Percentiles rank a stretch among this genome's conserved stretches.
Conservation (phyloP, 2,113 vertebrate species). For the Pseudolaguvia tuberculata region DNA sequence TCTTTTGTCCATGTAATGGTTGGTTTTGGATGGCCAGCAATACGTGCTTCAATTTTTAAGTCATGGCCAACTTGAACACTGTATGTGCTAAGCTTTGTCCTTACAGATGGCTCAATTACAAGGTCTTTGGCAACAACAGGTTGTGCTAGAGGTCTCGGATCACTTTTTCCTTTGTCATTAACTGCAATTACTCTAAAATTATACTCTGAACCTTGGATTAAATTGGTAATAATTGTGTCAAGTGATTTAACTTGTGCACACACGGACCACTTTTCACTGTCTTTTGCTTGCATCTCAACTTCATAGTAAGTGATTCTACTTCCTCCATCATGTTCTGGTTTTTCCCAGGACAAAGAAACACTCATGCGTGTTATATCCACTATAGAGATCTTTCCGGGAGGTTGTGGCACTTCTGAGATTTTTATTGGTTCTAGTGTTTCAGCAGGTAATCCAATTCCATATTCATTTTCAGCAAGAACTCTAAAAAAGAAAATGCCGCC, state of each 20-base stretch:
- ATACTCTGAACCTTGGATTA: constrained; percentile 89
- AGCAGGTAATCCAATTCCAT: constrained; percentile 86
- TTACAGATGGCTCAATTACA: constrained; percentile 86
- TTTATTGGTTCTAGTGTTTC: constrained; percentile 86
- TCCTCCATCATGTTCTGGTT: constrained; percentile 91
- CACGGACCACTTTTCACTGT: constrained; percentile 86
- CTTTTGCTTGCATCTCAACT: constrained; percentile 90
- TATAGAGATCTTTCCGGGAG: constrained; percentile 91
- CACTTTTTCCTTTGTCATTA: constrained; percentile 95
- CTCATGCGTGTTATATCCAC: constrained; percentile 87
- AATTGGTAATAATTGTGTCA: constrained; percentile 82
- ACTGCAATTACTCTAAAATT: constrained; percentile 91
- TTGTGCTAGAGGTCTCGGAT: constrained; percentile 83
- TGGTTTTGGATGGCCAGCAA: constrained; percentile 91
- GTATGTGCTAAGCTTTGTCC: constrained; percentile 80
- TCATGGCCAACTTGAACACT: constrained; percentile 90
- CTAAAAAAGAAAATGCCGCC: constrained; percentile 91
- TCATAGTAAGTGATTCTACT: constrained; percentile 91
- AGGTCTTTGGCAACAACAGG: constrained; percentile 88
- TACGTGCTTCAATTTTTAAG: constrained; percentile 88
- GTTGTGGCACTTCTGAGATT: constrained; percentile 93
- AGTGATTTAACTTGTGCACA: constrained; percentile 86
- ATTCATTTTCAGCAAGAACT: constrained; percentile 92
- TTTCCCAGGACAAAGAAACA: constrained; percentile 87
- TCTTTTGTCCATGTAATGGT: constrained; percentile 90